phyloP scores from a whole-genome alignment of 2,113 vertebrate genomes.

The Colius striatus region DNA sequence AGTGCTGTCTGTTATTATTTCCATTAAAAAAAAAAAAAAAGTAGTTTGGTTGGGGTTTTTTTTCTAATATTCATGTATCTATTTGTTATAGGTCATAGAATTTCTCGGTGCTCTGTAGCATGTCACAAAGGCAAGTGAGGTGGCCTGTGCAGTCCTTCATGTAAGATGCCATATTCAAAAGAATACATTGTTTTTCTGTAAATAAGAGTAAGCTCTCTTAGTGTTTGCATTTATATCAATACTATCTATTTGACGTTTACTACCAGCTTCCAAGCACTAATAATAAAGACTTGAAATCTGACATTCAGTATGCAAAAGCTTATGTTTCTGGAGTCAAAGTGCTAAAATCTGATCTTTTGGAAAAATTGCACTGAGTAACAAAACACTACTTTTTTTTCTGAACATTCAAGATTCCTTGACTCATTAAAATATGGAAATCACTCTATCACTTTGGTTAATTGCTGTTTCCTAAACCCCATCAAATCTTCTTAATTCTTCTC shows the following conservation, averaged over 20 bases:
- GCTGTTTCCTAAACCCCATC: constrained; percentile 61
- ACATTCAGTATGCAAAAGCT: not conserved
- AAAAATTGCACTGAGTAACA: constrained; percentile 25
- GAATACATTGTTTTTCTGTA: not conserved
- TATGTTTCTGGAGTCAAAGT: not conserved
- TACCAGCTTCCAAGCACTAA: not conserved
- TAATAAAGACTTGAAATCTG: not conserved
- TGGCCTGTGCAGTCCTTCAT: not conserved
- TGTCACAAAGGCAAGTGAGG: not conserved
- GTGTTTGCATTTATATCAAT: not conserved
- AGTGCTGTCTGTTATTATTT: not conserved
- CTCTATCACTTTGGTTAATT: constrained; percentile 60
- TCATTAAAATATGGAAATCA: constrained; percentile 68
- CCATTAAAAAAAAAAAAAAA: not conserved
- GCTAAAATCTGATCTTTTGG: constrained; percentile 9
- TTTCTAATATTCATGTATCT: not conserved
- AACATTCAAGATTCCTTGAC: constrained; percentile 18
- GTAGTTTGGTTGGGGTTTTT: accelerated
- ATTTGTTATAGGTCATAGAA: not conserved
- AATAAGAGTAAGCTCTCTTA: not conserved
- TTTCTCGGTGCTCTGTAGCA: not conserved
- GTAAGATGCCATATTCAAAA: not conserved
- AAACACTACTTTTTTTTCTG: constrained; percentile 13
- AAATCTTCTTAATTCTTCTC: constrained; percentile 62
- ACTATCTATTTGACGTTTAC: not conserved